phyloP scores from a whole-genome alignment of 2,113 vertebrate genomes.

The Oceanodroma tethys region DNA sequence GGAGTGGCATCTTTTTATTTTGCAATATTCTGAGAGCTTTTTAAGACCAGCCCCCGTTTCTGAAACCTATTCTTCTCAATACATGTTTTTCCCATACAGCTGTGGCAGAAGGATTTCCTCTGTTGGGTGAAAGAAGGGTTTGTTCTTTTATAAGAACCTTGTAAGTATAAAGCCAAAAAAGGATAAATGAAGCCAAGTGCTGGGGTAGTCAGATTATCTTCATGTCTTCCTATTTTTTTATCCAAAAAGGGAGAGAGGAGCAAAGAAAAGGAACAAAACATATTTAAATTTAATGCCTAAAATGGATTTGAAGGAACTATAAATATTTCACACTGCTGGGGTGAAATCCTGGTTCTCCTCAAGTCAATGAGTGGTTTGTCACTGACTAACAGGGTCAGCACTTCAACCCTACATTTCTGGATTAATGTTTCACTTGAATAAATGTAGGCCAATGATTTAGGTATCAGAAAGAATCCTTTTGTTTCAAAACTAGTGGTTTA shows the following conservation, averaged over 20 bases:
- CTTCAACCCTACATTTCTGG: background rate
- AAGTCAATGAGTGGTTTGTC: background rate
- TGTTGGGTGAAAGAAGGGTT: background rate
- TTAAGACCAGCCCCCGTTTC: background rate
- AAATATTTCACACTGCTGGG: slow-evolving; percentile 5
- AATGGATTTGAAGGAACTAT: background rate
- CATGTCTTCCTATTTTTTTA: background rate
- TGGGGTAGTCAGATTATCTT: background rate
- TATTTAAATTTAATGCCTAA: background rate
- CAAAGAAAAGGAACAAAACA: background rate
- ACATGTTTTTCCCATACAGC: background rate
- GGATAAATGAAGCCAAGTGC: background rate
- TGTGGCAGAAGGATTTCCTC: background rate
- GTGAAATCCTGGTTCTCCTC: background rate
- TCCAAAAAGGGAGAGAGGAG: background rate
- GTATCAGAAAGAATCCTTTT: background rate
- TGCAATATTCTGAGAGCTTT: background rate
- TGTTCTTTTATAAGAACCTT: background rate
- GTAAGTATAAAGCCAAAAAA: background rate
- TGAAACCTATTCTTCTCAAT: background rate
- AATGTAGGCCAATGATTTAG: background rate
- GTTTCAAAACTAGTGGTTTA: background rate
- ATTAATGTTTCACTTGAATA: background rate
- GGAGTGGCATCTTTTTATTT: background rate
- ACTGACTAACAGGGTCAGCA: background rate